These are phyloP conservation scores for Leucophenga montana DNA, from an alignment of 2,888 invertebrate genomes.

Conservation along the genomic window DNA sequence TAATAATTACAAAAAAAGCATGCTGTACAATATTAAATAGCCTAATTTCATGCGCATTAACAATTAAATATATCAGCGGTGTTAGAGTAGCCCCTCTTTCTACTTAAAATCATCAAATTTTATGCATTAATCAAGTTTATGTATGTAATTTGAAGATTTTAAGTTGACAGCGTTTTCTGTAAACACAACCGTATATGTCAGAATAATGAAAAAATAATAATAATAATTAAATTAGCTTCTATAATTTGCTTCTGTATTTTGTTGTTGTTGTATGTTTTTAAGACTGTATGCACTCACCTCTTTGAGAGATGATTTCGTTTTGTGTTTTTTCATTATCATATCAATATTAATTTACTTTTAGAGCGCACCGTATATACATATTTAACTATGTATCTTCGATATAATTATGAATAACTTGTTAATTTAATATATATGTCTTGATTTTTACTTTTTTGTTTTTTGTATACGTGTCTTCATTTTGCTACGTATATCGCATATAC, in stretches of 20 bases:
- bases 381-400: constrained; percentile 17
- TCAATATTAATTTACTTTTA: constrained; percentile 32
- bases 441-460: neutral
- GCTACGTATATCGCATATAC: constrained; percentile 12
- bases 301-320: constrained; percentile 29
- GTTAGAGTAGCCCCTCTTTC: too few relatives aligned
- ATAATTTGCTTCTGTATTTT: constrained; percentile 60
- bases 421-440: constrained; percentile 11
- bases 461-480: constrained; percentile 9
- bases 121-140: too few relatives aligned
- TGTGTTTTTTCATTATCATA: neutral
- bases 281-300: constrained; percentile 32
- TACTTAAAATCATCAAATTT: too few relatives aligned
- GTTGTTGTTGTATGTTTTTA: constrained; percentile 40
- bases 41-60: constrained; percentile 22
- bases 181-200: constrained; percentile 56
- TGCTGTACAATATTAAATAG: constrained; percentile 18
- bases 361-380: constrained; percentile 14
- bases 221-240: constrained; percentile 25
- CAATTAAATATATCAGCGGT: too few relatives aligned
- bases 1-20: constrained; percentile 9
- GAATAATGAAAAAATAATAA: constrained; percentile 49
- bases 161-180: too few relatives aligned
- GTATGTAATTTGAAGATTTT: too few relatives aligned
- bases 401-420: neutral